Base-by-base conservation (phyloP, 2,888 invertebrate species). In the Slavum lentiscoides region DNA sequence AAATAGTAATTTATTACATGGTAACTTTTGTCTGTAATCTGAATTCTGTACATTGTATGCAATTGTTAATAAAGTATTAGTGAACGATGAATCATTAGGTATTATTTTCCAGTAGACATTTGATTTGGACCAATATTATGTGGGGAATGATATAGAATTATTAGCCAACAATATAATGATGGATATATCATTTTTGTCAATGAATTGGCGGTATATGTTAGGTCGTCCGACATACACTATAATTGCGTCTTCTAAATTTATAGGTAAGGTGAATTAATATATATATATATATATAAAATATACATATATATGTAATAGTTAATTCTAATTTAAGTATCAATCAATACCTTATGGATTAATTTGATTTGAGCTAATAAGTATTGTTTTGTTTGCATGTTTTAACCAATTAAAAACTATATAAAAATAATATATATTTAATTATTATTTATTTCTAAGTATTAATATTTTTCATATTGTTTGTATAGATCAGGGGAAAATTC, bases 181-280 rank as follows among this genome's bases (percentile, higher is more conserved):
- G 86, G 96, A 97, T 89, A 91, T 98, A 88, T 94, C 95, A 85
- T 97, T 96, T 90, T 91, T 98, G 87, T 94, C 96, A 88, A 94
- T 94, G 90, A 95, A 93, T 89, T 98, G 98, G 98, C 94, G 94
- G 87, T 92, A 94, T 88, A 95, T 96, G 92, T 92, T 97, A 87
- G 98, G 98, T 86, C 91, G 98, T 85, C 98, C 98, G 84, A 94
- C 95, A 85, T 93, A 97, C 88, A 94, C 95, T 84, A 90, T 97
- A 88, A 92, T 94, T 88, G 93, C 93, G 87, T 93, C 93, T 87
- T 91, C 92, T 88, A 91, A 91, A 88, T 89, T 93, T 88, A 90
- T 94, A 92, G 94, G 94, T 94, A 93, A 59, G 77, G 49, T 59
- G 4, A 64, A 30, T 58, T 23, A 43, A 43, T 43, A 30, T 81